These are phyloP conservation scores for Decapterus maruadsi DNA, from an alignment of 2,797 vertebrate genomes.

Conservation along the genomic window DNA sequence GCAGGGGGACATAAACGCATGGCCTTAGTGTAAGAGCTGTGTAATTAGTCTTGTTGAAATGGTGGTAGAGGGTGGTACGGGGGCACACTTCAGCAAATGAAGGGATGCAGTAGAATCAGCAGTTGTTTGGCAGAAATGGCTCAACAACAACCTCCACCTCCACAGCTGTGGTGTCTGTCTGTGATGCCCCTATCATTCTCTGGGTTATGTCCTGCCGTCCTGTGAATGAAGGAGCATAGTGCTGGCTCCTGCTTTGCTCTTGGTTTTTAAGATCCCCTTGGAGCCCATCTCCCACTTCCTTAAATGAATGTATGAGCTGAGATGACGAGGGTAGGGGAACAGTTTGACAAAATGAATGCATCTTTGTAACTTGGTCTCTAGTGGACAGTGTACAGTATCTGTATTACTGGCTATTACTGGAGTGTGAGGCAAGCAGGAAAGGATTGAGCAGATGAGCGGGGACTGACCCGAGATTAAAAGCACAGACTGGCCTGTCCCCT, in stretches of 20 bases:
- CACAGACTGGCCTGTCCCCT: slow-evolving; percentile 16
- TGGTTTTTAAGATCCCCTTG: slow-evolving; percentile 23
- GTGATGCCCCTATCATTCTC: not conserved
- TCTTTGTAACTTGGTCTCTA: not conserved
- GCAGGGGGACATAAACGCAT: too few species aligned
- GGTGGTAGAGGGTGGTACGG: not conserved
- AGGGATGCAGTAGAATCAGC: not conserved
- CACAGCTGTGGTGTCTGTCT: not conserved
- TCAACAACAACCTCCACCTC: slow-evolving; percentile 7
- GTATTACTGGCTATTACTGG: not conserved
- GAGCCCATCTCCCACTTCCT: slow-evolving; percentile 16
- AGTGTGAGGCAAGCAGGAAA: not conserved
- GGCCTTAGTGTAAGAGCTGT: not conserved
- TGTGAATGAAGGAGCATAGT: slow-evolving; percentile 8
- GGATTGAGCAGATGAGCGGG: not conserved
- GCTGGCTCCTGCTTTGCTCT: slow-evolving; percentile 20
- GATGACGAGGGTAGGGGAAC: not conserved
- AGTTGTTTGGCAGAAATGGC: slow-evolving; percentile 4
- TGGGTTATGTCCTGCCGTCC: slow-evolving; percentile 1
- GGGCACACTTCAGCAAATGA: slow-evolving; percentile 6
- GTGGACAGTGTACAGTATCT: not conserved
- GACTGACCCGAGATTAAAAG: not conserved
- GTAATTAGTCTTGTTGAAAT: slow-evolving; percentile 3
- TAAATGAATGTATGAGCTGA: slow-evolving; percentile 13
- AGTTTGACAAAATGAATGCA: not conserved